These are phyloP conservation scores for Diaperis boleti DNA, from an alignment of 2,888 invertebrate species.

Conservation along the genomic window DNA sequence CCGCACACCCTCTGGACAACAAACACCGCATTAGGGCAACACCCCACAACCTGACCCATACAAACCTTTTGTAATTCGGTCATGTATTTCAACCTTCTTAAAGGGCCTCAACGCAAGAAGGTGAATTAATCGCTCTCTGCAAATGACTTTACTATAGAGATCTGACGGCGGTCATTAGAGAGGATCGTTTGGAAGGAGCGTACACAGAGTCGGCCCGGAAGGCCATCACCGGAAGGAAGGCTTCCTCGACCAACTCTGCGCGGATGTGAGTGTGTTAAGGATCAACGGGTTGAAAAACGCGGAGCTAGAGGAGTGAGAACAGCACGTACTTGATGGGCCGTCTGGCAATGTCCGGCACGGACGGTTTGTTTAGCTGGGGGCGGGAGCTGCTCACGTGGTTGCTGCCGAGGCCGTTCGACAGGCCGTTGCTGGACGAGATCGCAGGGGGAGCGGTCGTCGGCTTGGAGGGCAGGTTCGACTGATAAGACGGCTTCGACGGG, in stretches of 20 bases:
- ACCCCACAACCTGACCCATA: neutral
- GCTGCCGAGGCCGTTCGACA: conserved; percentile 61
- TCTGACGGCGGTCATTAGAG: conserved; percentile 1
- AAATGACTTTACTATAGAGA: conserved; percentile 31
- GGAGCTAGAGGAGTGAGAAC: conserved; percentile 11
- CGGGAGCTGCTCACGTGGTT: conserved; percentile 65
- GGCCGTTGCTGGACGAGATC: conserved; percentile 57
- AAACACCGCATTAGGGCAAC: neutral
- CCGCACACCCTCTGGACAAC: conserved; percentile 84
- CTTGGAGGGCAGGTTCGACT: conserved; percentile 61
- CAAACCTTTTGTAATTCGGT: conserved; percentile 82
- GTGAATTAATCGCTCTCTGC: conserved; percentile 89
- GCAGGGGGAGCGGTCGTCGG: conserved; percentile 45
- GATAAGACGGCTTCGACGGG: conserved; percentile 61
- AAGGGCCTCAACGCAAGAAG: conserved; percentile 92
- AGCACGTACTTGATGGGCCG: conserved; percentile 76
- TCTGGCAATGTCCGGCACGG: conserved; percentile 76
- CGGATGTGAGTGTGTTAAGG: conserved; percentile 5
- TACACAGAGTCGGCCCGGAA: neutral
- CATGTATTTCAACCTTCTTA: conserved; percentile 91
- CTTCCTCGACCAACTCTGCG: neutral
- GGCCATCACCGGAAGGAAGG: neutral
- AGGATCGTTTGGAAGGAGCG: conserved; percentile 20
- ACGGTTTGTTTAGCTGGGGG: conserved; percentile 65
- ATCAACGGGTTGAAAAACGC: conserved; percentile 31